These are phyloP conservation scores for Phyllotreta striolata DNA, from an alignment of 2,888 invertebrate species.

Conservation along the genomic window DNA sequence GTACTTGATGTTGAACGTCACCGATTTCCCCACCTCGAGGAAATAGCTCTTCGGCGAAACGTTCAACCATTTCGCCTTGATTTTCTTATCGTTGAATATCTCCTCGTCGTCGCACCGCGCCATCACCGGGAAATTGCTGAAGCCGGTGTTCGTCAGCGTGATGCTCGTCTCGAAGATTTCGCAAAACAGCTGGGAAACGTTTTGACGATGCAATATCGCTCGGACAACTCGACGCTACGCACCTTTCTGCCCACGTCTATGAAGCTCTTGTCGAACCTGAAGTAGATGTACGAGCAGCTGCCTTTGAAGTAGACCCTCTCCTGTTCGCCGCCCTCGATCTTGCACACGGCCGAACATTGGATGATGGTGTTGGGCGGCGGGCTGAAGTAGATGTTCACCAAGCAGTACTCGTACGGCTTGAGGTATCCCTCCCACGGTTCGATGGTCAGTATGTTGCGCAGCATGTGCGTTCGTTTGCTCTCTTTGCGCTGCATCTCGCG, in stretches of 20 bases:
- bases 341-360: constrained; percentile 63
- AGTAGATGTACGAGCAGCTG: constrained; percentile 64
- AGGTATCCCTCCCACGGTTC: constrained; percentile 64
- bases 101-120: constrained; percentile 52
- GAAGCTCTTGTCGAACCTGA: constrained; percentile 59
- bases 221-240: constrained; percentile 17
- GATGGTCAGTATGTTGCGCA: constrained; percentile 47
- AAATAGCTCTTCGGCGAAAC: constrained; percentile 61
- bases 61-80: constrained; percentile 62
- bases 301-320: constrained; percentile 64
- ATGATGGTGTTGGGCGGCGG: constrained; percentile 62
- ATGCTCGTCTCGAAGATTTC: constrained; percentile 53
- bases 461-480: not conserved
- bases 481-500: not conserved
- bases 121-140: constrained; percentile 62
- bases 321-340: constrained; percentile 67
- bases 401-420: constrained; percentile 63
- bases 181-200: constrained; percentile 60
- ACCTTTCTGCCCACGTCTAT: constrained; percentile 61
- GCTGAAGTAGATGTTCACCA: constrained; percentile 63
- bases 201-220: too few species aligned
- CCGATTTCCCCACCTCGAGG: constrained; percentile 60
- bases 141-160: constrained; percentile 64
- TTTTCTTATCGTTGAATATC: constrained; percentile 44
- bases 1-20: constrained; percentile 62